Evolutionary conservation across 2,113 vertebrate genomes (phyloP).

Genomic region (Plotosus lineatus): DNA sequence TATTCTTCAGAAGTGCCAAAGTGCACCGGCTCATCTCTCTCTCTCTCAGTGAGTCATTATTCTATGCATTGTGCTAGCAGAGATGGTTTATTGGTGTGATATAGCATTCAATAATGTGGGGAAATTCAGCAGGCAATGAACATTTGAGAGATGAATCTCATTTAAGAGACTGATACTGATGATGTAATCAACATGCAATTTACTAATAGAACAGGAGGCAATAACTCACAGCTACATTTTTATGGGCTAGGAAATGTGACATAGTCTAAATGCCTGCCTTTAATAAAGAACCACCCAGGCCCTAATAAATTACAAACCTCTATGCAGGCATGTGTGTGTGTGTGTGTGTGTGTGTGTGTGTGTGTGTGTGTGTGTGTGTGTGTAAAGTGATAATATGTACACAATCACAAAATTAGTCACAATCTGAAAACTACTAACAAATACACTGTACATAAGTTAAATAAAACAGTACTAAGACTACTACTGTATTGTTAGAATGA

Average conservation of each 20-base stretch:
- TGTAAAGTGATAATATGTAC: conserved; percentile 17
- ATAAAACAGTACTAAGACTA: too few relatives aligned
- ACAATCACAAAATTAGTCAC: conserved; percentile 18
- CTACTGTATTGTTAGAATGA: conserved; percentile 11
- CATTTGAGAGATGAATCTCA: conserved; percentile 42
- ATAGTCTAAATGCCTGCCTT: conserved; percentile 45
- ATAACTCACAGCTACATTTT: conserved; percentile 51
- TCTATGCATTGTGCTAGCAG: conserved; percentile 37
- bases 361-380: not conserved
- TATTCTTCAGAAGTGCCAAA: not conserved
- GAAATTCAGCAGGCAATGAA: conserved; percentile 44
- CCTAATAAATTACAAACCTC: conserved; percentile 38
- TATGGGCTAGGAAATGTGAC: conserved; percentile 40
- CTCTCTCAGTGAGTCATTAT: conserved; percentile 36
- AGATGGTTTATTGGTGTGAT: conserved; percentile 48
- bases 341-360: conserved; percentile 3
- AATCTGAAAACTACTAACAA: conserved; percentile 37
- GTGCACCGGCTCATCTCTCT: conserved; percentile 32
- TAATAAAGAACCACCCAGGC: conserved; percentile 36
- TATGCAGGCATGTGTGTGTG: conserved; percentile 3
- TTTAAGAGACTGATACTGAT: conserved; percentile 52
- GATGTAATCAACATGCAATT: conserved; percentile 59
- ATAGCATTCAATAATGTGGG: conserved; percentile 46
- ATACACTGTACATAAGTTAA: conserved; percentile 26
- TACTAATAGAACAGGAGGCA: conserved; percentile 50